phyloP scores from a whole-genome alignment of 2,797 vertebrate genomes.

The Furcifer pardalis region DNA sequence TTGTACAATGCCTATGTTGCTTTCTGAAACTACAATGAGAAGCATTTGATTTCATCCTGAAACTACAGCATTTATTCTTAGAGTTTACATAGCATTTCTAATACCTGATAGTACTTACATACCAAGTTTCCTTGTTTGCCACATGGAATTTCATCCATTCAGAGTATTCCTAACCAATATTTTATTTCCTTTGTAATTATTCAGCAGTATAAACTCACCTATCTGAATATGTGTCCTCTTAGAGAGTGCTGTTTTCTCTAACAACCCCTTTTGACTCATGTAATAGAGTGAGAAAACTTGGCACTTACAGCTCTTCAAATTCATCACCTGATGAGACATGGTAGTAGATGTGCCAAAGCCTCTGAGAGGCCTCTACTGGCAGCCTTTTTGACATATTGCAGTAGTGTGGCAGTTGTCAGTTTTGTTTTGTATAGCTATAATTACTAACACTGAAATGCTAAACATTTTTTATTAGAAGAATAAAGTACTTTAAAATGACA shows the following conservation, averaged over 20 bases:
- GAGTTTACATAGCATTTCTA: neutral
- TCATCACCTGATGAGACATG: conserved; percentile 9
- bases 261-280: neutral
- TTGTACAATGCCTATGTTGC: neutral
- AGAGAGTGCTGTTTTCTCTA: neutral
- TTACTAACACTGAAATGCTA: conserved; percentile 39
- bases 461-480: conserved; percentile 7
- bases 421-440: conserved; percentile 51
- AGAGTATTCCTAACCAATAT: neutral
- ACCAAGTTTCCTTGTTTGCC: neutral
- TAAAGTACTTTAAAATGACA: conserved; percentile 20
- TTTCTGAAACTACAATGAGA: neutral
- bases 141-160: neutral
- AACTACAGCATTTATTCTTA: neutral
- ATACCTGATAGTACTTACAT: neutral
- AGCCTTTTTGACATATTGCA: conserved; percentile 53
- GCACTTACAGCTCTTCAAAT: conserved; percentile 17
- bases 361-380: conserved; percentile 41
- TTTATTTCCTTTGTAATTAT: neutral
- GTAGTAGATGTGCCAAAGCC: conserved; percentile 44
- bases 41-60: neutral
- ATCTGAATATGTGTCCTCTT: neutral
- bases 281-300: conserved; percentile 14
- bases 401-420: conserved; percentile 48
- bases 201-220: conserved; percentile 3